These are phyloP conservation scores for Brachypodius melanocephalos DNA, from an alignment of 2,113 vertebrate species.

Conservation along the genomic window DNA sequence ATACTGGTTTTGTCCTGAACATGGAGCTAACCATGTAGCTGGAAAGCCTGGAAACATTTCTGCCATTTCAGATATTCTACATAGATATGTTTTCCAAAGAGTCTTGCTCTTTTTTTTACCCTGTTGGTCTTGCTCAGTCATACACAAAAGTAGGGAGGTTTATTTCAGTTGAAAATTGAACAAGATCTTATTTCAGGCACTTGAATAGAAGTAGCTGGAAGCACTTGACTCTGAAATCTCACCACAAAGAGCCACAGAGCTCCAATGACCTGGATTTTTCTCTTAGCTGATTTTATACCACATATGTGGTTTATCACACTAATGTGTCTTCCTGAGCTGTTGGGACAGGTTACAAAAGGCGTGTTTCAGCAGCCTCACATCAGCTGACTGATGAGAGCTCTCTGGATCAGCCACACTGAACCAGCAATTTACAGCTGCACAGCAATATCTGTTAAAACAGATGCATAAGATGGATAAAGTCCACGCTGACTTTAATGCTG, in stretches of 20 bases:
- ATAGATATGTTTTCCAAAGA: not conserved
- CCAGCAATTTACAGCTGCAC: not conserved
- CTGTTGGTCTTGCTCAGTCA: not conserved
- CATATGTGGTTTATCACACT: not conserved
- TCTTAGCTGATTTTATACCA: not conserved
- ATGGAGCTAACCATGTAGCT: not conserved
- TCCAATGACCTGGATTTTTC: not conserved
- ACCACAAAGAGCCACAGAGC: not conserved
- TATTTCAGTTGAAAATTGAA: not conserved
- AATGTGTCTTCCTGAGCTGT: not conserved
- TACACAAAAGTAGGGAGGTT: not conserved
- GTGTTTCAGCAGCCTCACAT: not conserved
- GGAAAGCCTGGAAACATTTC: not conserved
- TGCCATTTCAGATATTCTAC: not conserved
- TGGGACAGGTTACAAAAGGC: not conserved
- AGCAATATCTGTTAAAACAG: not conserved
- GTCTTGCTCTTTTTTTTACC: fast-evolving
- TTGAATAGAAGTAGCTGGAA: not conserved
- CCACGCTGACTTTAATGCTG: not conserved
- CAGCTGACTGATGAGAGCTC: not conserved
- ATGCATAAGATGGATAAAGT: not conserved
- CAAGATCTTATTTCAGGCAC: not conserved
- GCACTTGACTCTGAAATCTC: not conserved
- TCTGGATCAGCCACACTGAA: not conserved
- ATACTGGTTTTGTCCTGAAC: not conserved